phyloP scores from a whole-genome alignment of 2,113 vertebrate species.

The Myrmecophaga tridactyla region DNA sequence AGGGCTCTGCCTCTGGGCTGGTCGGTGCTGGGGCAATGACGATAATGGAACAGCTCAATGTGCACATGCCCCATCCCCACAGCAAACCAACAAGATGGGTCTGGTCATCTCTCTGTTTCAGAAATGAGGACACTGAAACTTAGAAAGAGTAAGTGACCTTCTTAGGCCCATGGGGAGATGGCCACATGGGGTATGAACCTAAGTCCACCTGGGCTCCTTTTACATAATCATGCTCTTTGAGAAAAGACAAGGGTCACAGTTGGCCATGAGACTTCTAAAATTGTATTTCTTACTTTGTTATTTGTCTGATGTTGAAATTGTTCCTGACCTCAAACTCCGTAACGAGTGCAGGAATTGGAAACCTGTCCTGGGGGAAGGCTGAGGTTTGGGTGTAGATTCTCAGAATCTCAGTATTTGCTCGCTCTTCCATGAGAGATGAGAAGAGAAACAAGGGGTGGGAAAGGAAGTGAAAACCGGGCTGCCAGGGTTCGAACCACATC shows the following conservation, averaged over 20 bases:
- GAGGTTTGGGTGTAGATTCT: neutral
- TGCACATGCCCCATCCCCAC: neutral
- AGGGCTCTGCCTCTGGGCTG: neutral
- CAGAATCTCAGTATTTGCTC: neutral
- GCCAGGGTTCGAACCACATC: neutral
- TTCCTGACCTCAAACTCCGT: neutral
- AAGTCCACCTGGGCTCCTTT: neutral
- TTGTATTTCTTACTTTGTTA: neutral
- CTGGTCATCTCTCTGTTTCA: neutral
- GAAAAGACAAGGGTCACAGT: neutral
- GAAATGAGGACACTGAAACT: neutral
- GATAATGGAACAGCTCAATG: no score
- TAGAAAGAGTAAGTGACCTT: neutral
- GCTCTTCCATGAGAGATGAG: neutral
- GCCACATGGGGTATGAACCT: neutral
- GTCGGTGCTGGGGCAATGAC: neutral
- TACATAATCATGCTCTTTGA: neutral
- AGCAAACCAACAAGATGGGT: neutral
- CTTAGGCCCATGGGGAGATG: neutral
- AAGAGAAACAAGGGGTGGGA: neutral
- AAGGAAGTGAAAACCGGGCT: neutral
- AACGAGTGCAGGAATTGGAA: neutral
- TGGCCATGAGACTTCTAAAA: neutral
- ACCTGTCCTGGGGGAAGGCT: neutral
- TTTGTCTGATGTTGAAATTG: neutral